Conservation (phyloP, 2,888 invertebrate genomes). For the Nomada hirtipes region DNA sequence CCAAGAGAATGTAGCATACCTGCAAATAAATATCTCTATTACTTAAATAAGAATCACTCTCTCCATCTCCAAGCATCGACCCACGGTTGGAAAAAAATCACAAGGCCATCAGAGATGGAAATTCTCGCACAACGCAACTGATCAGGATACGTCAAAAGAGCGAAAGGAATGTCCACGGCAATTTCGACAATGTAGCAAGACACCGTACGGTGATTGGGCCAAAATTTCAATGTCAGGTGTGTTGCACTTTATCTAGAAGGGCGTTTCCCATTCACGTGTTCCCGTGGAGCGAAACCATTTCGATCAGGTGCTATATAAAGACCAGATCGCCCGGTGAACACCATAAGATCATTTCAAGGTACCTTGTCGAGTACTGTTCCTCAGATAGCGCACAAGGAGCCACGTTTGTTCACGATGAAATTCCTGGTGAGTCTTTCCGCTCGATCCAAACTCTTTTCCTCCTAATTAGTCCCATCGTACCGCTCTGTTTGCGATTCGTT, state of each 20-base stretch:
- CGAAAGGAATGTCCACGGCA: neutral
- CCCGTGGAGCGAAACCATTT: slow-evolving; percentile 65
- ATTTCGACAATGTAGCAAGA: neutral
- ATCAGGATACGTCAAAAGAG: neutral
- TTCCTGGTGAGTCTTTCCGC: slow-evolving; percentile 71
- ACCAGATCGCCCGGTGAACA: slow-evolving; percentile 51
- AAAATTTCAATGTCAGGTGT: slow-evolving; percentile 75
- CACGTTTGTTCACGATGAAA: slow-evolving; percentile 69
- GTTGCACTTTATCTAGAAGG: slow-evolving; percentile 73
- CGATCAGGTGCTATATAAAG: slow-evolving; percentile 74
- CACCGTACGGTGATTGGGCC: slow-evolving; percentile 35
- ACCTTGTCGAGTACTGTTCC: slow-evolving; percentile 78
- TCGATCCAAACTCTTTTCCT: neutral
- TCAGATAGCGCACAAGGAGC: slow-evolving; percentile 75
- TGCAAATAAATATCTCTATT: no score
- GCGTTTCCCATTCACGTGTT: slow-evolving; percentile 60
- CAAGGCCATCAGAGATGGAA: slow-evolving; percentile 18
- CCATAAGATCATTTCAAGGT: slow-evolving; percentile 68
- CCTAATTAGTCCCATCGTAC: neutral
- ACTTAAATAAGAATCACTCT: no score
- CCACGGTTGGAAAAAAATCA: neutral
- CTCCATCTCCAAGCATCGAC: no score
- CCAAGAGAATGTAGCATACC: no score
- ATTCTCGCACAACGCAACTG: slow-evolving; percentile 1
- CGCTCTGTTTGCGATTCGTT: no score